phyloP scores from a whole-genome alignment of 2,113 vertebrate species.

The Lepidiolamprologus cunningtoni region DNA sequence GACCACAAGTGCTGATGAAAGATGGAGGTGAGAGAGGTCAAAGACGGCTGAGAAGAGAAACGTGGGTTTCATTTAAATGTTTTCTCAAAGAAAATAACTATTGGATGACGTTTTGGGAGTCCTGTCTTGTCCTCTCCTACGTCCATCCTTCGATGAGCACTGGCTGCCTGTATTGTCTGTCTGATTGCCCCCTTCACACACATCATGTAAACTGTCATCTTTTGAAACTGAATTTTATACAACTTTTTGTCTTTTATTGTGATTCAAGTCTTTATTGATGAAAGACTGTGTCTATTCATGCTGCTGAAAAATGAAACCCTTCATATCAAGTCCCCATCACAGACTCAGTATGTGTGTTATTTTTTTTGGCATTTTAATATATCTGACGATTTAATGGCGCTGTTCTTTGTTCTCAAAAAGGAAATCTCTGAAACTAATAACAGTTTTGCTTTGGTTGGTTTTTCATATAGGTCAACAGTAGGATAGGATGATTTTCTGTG shows the following conservation, averaged over 20 bases:
- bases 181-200: neutral
- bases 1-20: slow-evolving; percentile 51
- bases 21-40: neutral
- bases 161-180: slow-evolving; percentile 46
- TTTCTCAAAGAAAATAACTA: neutral
- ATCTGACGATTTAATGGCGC: neutral
- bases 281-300: neutral
- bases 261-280: neutral
- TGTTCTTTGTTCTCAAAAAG: neutral
- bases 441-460: neutral
- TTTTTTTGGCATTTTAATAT: neutral
- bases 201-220: slow-evolving; percentile 15
- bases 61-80: neutral
- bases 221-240: slow-evolving; percentile 37
- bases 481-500: neutral
- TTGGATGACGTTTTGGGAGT: neutral
- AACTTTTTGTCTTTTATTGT: slow-evolving; percentile 5
- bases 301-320: neutral
- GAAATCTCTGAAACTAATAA: neutral
- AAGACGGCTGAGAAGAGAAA: neutral
- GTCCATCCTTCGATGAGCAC: slow-evolving; percentile 2
- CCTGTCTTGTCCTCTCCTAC: neutral
- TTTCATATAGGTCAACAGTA: neutral
- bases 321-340: neutral
- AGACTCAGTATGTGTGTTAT: neutral